Evolutionary conservation across 2,113 vertebrate species (phyloP).

Genomic region (Cyphomyrus plagiostoma): DNA sequence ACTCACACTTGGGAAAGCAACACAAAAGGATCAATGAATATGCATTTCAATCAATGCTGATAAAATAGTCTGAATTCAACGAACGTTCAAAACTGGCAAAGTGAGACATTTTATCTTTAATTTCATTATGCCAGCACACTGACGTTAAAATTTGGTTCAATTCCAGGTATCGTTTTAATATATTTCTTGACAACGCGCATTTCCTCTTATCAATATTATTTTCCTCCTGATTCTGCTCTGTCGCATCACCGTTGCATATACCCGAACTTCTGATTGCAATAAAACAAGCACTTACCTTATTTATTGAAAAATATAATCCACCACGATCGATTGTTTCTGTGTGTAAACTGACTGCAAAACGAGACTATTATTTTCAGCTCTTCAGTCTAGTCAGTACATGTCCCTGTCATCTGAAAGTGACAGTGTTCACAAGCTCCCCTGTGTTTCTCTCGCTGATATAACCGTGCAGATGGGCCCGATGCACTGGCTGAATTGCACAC

Average conservation of each 20-base stretch:
- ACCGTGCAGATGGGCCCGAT: slow-evolving; percentile 63
- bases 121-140: neutral
- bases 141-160: neutral
- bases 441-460: slow-evolving; percentile 30
- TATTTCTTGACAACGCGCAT: neutral
- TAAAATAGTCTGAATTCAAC: slow-evolving; percentile 19
- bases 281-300: slow-evolving; percentile 17
- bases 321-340: neutral
- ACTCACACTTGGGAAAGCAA: slow-evolving; percentile 36
- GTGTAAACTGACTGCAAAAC: neutral
- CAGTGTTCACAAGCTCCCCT: slow-evolving; percentile 22
- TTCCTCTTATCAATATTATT: neutral
- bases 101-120: neutral
- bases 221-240: neutral
- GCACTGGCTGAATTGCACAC: slow-evolving; percentile 71
- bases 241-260: neutral
- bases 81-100: neutral
- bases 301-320: slow-evolving; percentile 21
- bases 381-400: slow-evolving; percentile 41
- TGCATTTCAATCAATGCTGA: slow-evolving; percentile 44
- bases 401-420: slow-evolving; percentile 52
- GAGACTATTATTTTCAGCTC: slow-evolving; percentile 12
- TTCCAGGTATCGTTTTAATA: neutral
- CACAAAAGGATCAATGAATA: slow-evolving; percentile 43
- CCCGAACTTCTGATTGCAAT: neutral